Evolutionary conservation across 2,888 invertebrate genomes (phyloP).

Genomic region (Miltochrista miniata): DNA sequence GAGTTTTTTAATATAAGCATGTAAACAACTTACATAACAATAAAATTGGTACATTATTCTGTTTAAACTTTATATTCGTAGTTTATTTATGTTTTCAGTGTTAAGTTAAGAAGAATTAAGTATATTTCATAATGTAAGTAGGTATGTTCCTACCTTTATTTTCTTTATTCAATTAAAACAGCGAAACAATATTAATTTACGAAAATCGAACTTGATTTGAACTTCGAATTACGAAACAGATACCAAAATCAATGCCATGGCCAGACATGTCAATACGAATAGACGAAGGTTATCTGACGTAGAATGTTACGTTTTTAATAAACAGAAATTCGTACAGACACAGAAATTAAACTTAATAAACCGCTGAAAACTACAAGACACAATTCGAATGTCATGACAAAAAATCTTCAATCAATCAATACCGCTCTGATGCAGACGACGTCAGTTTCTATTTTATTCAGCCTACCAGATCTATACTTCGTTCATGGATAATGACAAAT

Average conservation of each 20-base stretch:
- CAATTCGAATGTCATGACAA: neutral
- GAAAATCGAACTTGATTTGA: neutral
- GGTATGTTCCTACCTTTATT: too few relatives aligned
- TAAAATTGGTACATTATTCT: too few relatives aligned
- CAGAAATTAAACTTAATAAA: neutral
- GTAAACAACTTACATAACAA: too few relatives aligned
- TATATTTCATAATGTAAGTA: too few relatives aligned
- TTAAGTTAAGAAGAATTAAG: too few relatives aligned
- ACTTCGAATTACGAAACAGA: slow-evolving; percentile 27
- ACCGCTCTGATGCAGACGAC: slow-evolving; percentile 18
- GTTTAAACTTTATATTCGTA: too few relatives aligned
- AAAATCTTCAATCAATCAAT: slow-evolving; percentile 18
- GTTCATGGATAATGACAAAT: neutral
- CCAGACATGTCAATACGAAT: slow-evolving; percentile 30
- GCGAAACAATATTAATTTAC: too few relatives aligned
- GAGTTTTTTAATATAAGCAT: too few relatives aligned
- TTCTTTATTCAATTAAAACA: too few relatives aligned
- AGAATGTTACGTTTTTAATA: slow-evolving; percentile 25
- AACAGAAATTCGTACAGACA: neutral
- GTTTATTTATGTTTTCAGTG: too few relatives aligned
- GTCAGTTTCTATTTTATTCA: slow-evolving; percentile 3
- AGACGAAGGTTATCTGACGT: slow-evolving; percentile 48
- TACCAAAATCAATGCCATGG: slow-evolving; percentile 52
- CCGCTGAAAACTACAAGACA: neutral
- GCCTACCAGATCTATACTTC: slow-evolving; percentile 14